Base-by-base conservation (phyloP, 2,888 invertebrate species). In the Anticlea derivata region DNA sequence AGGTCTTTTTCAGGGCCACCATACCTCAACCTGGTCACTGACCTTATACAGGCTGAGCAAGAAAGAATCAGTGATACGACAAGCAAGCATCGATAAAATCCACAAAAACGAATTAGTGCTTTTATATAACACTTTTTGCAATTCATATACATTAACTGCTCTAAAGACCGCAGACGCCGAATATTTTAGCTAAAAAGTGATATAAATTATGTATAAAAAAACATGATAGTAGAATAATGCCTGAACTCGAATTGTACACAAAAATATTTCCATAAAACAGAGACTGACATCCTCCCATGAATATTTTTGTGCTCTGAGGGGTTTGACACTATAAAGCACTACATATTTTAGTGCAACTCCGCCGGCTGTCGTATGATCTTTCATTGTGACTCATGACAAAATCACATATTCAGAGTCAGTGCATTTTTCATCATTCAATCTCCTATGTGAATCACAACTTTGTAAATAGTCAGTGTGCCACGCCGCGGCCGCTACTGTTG, bases 371-470 rank as follows among this genome's bases (percentile, higher is more conserved):
- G 60, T 54, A 60, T 61, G 69, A 70, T 74, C 73, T 80, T 75
- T 78, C 75, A 77, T 70, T 70, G 70, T 66, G 58, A 68, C 68
- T 73, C 63, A 65, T 68, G 70, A 68, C 68, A 68, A 58, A 76
- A 73, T 80, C 73, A 71, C 64, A 72, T 77, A 83, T 82, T 80
- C 78, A 75, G 68, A 59, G 69, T 53, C 63, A 65, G 69, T 86
- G 77, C 79, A 86, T 85, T 80, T 84, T 83, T 81, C 76, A 84
- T 76, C 70, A 77, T 74, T 78, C 79, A 83, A 81, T 83, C 75
- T 78, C 66, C 69, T 63, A 62, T 66, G 66, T 63, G 64, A 59
- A 66, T 68, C 58, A 68, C 66, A 68, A 67, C 55, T 68, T 70
- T 62, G 50, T 47, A 47, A 59, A 56, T 50, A 48, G 31, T 30